Evolutionary conservation across 2,888 invertebrate genomes (phyloP), one percentile per base, ranked within the genome.

Genomic region (Mythimna albipuncta): DNA sequence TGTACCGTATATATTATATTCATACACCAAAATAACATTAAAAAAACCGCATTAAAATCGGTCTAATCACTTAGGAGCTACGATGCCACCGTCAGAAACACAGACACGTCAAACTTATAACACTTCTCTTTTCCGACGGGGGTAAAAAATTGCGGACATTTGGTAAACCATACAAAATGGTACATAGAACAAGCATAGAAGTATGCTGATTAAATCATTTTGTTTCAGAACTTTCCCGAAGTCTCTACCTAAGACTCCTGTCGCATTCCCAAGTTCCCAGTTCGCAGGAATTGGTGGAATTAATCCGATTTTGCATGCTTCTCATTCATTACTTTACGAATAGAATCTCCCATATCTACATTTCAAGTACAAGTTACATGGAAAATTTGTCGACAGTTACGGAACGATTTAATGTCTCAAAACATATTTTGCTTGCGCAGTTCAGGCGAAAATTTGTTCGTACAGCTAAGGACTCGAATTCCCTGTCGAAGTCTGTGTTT

Each of bases 201-300:
- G 72, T 74, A 82, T 70, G 72, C 76, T 79, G 72, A 84, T 84
- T 68, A 68, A 83, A 82, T 79, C 66, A 75, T 66, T 64, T 71
- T 69, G 57, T 44, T 70, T 35, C 13, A 16, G 54, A 71, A 78
- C 62, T 81, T 76, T 64, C 19, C 66, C 52, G 72, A 72, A 73
- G 69, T 65, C 64, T 79, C 76, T 59, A 62, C 52, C 67, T 13
- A 64, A 74, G 59, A 72, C 57, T 68, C 26, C 65, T 64, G 75
- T 76, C 79, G 64, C 72, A 77, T 75, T 74, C 66, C 10, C 13
- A 44, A 83, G n/a, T n/a, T n/a, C n/a, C n/a, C n/a, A 85, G 74
- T 85, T 84, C 44, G 72, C 69, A 76, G 50, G 71, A 72, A 83
- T 81, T 75, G 64, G 52, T 64, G 64, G 61, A 81, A 81, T 68